Conservation (phyloP, 1,140 invertebrate species). For the Drosophila serrata region DNA sequence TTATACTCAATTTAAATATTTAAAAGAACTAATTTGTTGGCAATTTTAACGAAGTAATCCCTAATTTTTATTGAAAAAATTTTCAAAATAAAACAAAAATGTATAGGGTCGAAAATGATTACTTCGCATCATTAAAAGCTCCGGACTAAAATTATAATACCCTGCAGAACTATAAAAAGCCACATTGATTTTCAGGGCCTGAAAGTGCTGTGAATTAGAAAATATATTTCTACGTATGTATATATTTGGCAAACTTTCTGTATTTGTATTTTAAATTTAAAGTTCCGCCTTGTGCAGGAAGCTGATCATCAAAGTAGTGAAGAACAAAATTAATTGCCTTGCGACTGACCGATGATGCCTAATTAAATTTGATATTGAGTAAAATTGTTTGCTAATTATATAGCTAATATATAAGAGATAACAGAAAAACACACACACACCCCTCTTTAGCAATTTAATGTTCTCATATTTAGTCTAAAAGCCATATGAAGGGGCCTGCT, state of each 20-base stretch:
- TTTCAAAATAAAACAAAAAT: too few species aligned
- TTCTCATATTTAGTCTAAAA: constrained; percentile 6
- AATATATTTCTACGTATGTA: constrained; percentile 1
- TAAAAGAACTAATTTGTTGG: too few species aligned
- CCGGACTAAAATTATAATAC: too few species aligned
- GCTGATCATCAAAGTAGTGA: constrained; percentile 12
- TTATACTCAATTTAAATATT: too few species aligned
- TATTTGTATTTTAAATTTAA: constrained; percentile 13
- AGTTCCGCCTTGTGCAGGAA: constrained; percentile 48
- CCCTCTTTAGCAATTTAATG: not conserved
- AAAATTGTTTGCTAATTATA: constrained; percentile 35
- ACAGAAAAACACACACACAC: not conserved
- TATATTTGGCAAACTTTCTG: constrained; percentile 17
- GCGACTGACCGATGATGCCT: constrained; percentile 23
- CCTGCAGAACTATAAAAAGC: too few species aligned
- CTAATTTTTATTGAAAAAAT: too few species aligned
- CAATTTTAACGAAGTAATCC: too few species aligned
- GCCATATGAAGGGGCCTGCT: constrained; percentile 9
- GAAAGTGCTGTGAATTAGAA: constrained; percentile 33
- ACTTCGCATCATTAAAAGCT: too few species aligned
- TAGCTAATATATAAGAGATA: not conserved
- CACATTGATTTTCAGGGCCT: not conserved
- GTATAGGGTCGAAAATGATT: too few species aligned
- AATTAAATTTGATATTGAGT: constrained; percentile 41
- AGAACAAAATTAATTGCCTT: constrained; percentile 16